phyloP scores from a whole-genome alignment of 2,888 invertebrate species.

The Agrochola macilenta region DNA sequence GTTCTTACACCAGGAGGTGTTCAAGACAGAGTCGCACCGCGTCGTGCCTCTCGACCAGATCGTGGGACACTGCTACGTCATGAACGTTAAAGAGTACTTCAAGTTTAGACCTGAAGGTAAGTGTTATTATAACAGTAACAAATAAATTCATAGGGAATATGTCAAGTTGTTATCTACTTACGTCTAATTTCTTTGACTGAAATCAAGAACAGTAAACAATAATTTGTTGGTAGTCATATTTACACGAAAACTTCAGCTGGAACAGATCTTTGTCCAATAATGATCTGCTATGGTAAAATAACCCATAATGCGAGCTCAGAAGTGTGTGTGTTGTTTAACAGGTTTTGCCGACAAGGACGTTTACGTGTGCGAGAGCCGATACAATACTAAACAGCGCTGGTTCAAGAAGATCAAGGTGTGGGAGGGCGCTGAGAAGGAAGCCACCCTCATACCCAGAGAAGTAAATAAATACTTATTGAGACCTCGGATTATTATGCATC shows the following conservation, averaged over 20 bases:
- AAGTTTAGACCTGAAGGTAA: slow-evolving; percentile 95
- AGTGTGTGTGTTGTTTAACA: slow-evolving; percentile 61
- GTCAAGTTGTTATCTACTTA: neutral
- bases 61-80: slow-evolving; percentile 96
- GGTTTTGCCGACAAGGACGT: slow-evolving; percentile 97
- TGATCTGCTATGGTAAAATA: neutral
- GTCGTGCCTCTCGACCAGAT: slow-evolving; percentile 96
- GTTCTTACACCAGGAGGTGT: slow-evolving; percentile 99
- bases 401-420: slow-evolving; percentile 98
- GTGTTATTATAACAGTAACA: neutral
- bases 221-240: neutral
- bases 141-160: neutral
- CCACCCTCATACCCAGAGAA: slow-evolving; percentile 81
- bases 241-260: neutral
- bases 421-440: slow-evolving; percentile 87
- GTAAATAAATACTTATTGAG: slow-evolving; percentile 66
- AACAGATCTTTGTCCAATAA: neutral
- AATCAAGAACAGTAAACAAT: neutral
- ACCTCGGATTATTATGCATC: neutral
- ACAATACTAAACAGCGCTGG: slow-evolving; percentile 95
- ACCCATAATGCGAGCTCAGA: neutral
- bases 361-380: slow-evolving; percentile 99
- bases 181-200: neutral
- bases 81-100: slow-evolving; percentile 98
- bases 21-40: slow-evolving; percentile 97